A percentile compares a stretch with the other conserved stretches of the same genome.
phyloP scores from a whole-genome alignment of 1,140 invertebrate species.

The Caenorhabditis brenneri region DNA sequence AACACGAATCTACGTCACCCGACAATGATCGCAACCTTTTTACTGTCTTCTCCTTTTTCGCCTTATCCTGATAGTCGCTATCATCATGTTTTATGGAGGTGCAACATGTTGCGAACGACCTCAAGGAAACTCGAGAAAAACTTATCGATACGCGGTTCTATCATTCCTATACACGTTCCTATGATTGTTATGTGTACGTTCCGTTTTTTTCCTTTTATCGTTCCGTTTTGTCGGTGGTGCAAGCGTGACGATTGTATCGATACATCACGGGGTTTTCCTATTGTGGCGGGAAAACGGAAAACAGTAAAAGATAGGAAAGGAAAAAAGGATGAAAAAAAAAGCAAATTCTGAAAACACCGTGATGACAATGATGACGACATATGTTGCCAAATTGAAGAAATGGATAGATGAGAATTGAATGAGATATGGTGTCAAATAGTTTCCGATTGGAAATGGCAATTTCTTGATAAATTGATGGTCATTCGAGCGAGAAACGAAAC shows the following conservation, averaged over 20 bases:
- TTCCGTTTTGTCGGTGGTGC: not conserved
- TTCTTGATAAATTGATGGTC: too few species aligned
- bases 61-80: not conserved
- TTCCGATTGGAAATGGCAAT: not conserved
- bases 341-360: not conserved
- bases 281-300: not conserved
- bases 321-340: not conserved
- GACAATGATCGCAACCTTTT: not conserved
- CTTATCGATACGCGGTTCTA: not conserved
- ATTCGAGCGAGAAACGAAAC: too few species aligned
- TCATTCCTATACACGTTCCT: not conserved
- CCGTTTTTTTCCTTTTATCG: slow-evolving; percentile 3
- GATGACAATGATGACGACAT: not conserved
- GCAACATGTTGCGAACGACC: slow-evolving; percentile 23
- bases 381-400: not conserved
- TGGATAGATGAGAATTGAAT: not conserved
- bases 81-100: slow-evolving; percentile 37
- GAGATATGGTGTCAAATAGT: not conserved
- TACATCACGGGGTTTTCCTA: not conserved
- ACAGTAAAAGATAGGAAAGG: not conserved
- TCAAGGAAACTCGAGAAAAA: slow-evolving; percentile 7
- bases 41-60: not conserved
- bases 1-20: slow-evolving; percentile 6
- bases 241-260: not conserved
- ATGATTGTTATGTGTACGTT: slow-evolving; percentile 3